Evolutionary conservation across 2,888 invertebrate species (phyloP), one percentile per base, ranked within the genome.

Genomic region (Acleris cristana): DNA sequence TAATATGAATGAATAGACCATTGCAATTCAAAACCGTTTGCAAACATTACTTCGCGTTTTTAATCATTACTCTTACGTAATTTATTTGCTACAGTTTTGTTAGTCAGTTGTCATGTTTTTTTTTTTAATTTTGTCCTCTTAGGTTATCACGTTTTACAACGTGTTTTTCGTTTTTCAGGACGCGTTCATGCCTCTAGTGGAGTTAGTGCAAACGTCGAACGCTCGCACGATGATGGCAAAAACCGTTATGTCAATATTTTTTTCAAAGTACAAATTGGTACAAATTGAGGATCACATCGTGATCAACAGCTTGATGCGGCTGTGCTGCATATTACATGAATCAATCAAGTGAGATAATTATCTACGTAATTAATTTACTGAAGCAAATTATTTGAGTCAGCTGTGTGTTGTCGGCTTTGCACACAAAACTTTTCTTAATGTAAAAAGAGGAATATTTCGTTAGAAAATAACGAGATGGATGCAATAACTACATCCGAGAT

Each of bases 281-380:
- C 75, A 83, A 48, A 95, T 96, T 30, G 95, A 95, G 64, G 98
- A 99, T 88, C 96, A 97, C 34, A 96, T 98, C 48, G 95, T 98
- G 60, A 97, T 97, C 64, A 97, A 97, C 82, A 96, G 97, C 64
- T 91, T 99, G 57, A 97, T 98, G 95, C 96, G 97, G 81, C 94
- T 99, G 16, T 97, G 97, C 76, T 96, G 96, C 79, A 96, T 96
- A 73, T 94, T 99, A 77, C 99, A 99, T 83, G 98, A 99, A 86
- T 97, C 97, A 5, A 97, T 99, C 57, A 98, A 97, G 97, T 98
- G 92, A 78, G 81, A 70, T 30, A 14, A 30, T 18, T 30, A 3
- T 34, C 12, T 53, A 23, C 26, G 1, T 14, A 51, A 14, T 19
- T 19, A 51, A 19, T 18, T 51, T 8, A 48, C 1, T 40, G 4